Conservation (phyloP, 2,113 vertebrate genomes). For the Mesoclemmys tuberculata region DNA sequence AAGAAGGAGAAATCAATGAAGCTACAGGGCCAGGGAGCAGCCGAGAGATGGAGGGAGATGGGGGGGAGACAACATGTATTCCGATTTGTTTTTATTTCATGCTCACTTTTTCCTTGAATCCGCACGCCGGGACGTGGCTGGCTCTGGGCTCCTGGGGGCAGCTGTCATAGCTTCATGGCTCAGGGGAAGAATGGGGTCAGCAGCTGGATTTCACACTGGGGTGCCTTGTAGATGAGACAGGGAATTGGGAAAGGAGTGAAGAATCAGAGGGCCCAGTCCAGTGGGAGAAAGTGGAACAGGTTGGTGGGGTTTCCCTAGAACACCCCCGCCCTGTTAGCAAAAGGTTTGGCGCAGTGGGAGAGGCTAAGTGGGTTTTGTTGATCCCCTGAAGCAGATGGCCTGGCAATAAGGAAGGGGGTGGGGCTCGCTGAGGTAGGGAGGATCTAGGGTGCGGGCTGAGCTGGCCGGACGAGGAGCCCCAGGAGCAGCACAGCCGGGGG, state of each 20-base stretch:
- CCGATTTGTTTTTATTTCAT: background rate
- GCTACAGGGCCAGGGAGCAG: background rate
- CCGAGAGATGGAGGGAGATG: background rate
- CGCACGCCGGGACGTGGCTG: background rate
- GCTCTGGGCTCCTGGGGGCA: background rate
- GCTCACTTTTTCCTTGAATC: background rate
- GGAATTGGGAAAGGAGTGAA: background rate
- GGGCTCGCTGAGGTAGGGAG: background rate
- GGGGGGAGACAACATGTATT: background rate
- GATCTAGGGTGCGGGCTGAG: background rate
- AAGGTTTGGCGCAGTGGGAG: background rate
- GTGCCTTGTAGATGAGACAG: background rate
- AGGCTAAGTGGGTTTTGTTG: background rate
- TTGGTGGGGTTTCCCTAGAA: background rate
- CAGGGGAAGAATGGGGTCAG: background rate
- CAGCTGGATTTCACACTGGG: background rate
- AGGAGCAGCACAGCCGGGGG: background rate
- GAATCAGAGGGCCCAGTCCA: background rate
- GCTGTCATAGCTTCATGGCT: background rate
- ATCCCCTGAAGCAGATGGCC: background rate
- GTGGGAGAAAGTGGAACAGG: background rate
- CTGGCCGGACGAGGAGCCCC: background rate
- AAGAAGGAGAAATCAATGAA: slow-evolving; percentile 37
- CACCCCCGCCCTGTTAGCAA: background rate
- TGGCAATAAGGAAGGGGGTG: background rate